Evolutionary conservation across 2,888 invertebrate species (phyloP), one percentile per base, ranked within the genome.

Genomic region (Chymomyza procnemis): DNA sequence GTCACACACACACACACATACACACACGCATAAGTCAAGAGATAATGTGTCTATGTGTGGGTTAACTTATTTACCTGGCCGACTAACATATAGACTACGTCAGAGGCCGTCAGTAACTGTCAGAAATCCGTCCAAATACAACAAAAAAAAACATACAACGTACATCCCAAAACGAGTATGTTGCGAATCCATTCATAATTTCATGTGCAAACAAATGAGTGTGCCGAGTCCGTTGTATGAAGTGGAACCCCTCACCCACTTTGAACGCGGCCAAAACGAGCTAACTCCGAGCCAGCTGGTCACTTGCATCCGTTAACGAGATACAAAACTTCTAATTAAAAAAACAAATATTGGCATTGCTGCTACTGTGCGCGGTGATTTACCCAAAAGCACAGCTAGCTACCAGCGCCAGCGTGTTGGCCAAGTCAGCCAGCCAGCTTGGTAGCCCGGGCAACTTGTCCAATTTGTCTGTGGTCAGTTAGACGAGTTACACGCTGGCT

Each of bases 401-500:
- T 3, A n/a, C 8, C 14, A 50, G 5, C 6, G 2, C 4, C 14
- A n/a, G 19, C 50, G 12, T 12, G 14, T n/a, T 18, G 3, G 14
- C 16, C 16, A 21, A 46, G 48, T n/a, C 19, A 56, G 46, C 59
- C 14, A 60, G 50, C 47, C 4, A 58, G 41, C 3, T 16, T 22
- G 21, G 19, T 19, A 54, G 19, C 54, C 54, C 14, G 41, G 30
- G 12, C n/a, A 21, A 47, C 12, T 34, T 8, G 8, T 1, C 12
- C 3, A 52, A 6, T 50, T 74, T 75, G 74, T 72, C 74, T 75
- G 57, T 75, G 74, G 74, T 75, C 74, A 75, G 74, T 75, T 69
- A 66, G 61, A 57, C 59, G n/a, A 22, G 46, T 59, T 59, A 5
- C 14, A 5, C 47, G 2, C 21, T 19, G 19, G 16, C 19, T 16